Evolutionary conservation across 1,140 invertebrate species (phyloP), one percentile per base, ranked within the genome.

Genomic region (Ceratina australensis): DNA sequence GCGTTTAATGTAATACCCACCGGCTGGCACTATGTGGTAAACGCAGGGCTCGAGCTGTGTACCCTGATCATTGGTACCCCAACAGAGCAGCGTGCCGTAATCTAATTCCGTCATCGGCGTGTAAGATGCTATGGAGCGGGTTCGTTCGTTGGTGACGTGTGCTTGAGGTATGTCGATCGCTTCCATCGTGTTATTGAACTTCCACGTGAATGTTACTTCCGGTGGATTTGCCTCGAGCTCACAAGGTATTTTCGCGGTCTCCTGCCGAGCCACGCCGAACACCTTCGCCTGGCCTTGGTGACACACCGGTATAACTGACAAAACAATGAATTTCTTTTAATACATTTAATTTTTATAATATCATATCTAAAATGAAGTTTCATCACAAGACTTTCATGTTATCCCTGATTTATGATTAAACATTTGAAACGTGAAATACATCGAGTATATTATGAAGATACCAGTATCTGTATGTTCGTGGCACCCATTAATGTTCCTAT

Each of bases 171-270:
- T 94, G 87, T 96, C 95, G 68, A 95, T 92, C 5, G 93, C 93
- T 73, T 95, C 95, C 77, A 94, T 94, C 72, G 93, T 95, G 87
- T 95, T 96, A 91, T 96, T 96, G 91, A 96, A 96, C 90, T 95
- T 95, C 96, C 96, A 96, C 56, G 93, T 93, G 88, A 96, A 96
- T 75, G 91, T 93, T 12, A 96, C 92, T 75, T 95, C 94, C 80
- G 94, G 91, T 4, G 97, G 97, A 92, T 97, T 97, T n/a, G 96
- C 96, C 79, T 97, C 96, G 56, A 98, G 92, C 87, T 97, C 96
- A 90, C 97, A 98, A 3, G 94, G 93, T 69, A 98, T 96, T 80
- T 94, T 94, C 15, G 95, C 94, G 7, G 94, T 93, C 89, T 98
- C 97, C 59, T 96, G 95, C 60, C 96, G 93, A 0, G 96, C 97